Base-by-base conservation (phyloP, 2,888 invertebrate species). In the Cosmia pyralina region DNA sequence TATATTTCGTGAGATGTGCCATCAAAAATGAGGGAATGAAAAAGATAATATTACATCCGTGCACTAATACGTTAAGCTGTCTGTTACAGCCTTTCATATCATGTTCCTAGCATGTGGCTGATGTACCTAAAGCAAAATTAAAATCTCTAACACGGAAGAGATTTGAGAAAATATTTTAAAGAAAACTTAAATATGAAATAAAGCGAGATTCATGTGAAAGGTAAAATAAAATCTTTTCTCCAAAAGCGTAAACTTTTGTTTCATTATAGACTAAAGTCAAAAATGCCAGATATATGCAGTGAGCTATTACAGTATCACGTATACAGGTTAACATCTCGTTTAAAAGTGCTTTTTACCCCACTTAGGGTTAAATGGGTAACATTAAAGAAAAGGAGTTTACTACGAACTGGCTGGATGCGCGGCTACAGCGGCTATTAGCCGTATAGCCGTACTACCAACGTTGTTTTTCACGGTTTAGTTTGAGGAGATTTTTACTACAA, bases 361-460 rank as follows among this genome's bases (percentile, higher is more conserved):
- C 55, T 65, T 50, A 46, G 72, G 72, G 73, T 82, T 72, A 77
- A 84, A 76, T 75, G 59, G 67, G 34, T 53, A 48, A 69, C 75
- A 85, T 83, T 85, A 83, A 75, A 68, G 41, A 79, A 59, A 74
- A 76, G 53, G 62, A 72, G 70, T 79, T 85, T 80, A 80, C 62
- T 73, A 62, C 53, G 55, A 52, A 28, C 65, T 65, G 38, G 67
- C 75, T 62, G 71, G 59, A 74, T 59, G 63, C 52, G 15, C 53
- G 28, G 48, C 66, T 60, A 59, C 44, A 62, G 44, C 67, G 22
- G 71, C 69, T 64, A 59, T 67, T 69, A 71, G 68, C 72, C 65
- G 41, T 38, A 38, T 64, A 50, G 53, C 70, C 58, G 53, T 22
- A 62, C 67, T 55, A 58, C 55, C 62, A 38, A 59, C 69, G 38